Evolutionary conservation across 1,140 invertebrate genomes (phyloP), one percentile per base, ranked within the genome.

Genomic region (Agrilus planipennis): DNA sequence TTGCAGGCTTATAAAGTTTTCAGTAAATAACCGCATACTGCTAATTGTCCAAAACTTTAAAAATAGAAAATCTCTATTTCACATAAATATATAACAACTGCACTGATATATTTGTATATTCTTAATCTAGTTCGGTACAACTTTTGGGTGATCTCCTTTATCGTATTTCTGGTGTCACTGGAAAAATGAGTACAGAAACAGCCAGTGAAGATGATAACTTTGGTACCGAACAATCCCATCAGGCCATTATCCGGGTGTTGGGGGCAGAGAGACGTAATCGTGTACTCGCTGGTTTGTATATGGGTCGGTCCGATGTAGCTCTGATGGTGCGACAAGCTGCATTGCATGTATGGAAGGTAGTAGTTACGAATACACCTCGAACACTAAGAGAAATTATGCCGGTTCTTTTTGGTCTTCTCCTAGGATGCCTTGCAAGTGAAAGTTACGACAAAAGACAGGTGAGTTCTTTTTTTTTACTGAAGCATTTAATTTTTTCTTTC

Each of bases 131-230:
- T 50, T 96, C 92, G 0, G 90, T 99, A 9, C 92, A 98, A 61
- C 67, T 99, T 4, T 67, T 99, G 6, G 95, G 96, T 16, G 96
- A 99, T 64, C 68, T 99, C 27, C 64, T 99, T 10, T 99, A 97
- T 62, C 80, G 90, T 42, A 90, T 99, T 41, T 98, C 93, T 21
- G 91, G 92, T 41, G 92, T 98, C 0, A 88, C 89, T 36, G 94
- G 94, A 32, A 99, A 99, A 67, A 98, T 98, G 91, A 94, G 89
- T 11, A 98, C 95, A 1, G 92, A 96, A 67, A 97, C 92, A 2
- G 89, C 90, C 2, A 87, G 84, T 52, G 95, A 99, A 61, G 95
- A 99, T 65, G 95, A 99, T 59, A 99, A 97, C 62, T 96, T 99
- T 67, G 95, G 94, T 37, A 97, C 95, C 0, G 94, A 98, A 65